A percentile compares a stretch with the other conserved stretches of the same genome.
Conservation (phyloP, 2,797 vertebrate species). For the Sebastolobus altivelis region DNA sequence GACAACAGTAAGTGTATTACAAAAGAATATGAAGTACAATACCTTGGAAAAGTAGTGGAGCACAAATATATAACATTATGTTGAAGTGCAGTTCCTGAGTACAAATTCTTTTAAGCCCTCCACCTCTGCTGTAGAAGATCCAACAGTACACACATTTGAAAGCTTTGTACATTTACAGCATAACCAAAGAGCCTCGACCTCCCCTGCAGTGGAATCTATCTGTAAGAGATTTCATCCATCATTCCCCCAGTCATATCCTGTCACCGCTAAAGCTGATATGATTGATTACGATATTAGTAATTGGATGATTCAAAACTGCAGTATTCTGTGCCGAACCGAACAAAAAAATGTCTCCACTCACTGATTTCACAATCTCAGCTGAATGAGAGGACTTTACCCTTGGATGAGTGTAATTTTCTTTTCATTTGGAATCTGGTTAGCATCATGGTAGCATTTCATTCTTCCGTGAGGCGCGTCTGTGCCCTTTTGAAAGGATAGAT, state of each 20-base stretch:
- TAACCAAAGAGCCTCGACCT: slow-evolving; percentile 47
- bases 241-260: slow-evolving; percentile 63
- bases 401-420: slow-evolving; percentile 69
- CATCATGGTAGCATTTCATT: slow-evolving; percentile 50
- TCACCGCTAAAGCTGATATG: slow-evolving; percentile 68
- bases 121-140: neutral
- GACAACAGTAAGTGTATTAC: no score
- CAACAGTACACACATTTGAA: slow-evolving; percentile 11
- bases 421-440: slow-evolving; percentile 62
- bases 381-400: slow-evolving; percentile 61
- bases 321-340: slow-evolving; percentile 35
- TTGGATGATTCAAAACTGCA: slow-evolving; percentile 65
- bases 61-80: neutral
- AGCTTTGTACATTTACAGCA: slow-evolving; percentile 34
- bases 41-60: no score
- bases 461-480: neutral
- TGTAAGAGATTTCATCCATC: slow-evolving; percentile 70
- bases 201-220: slow-evolving; percentile 53
- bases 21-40: neutral
- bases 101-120: neutral
- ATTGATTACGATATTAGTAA: slow-evolving; percentile 77
- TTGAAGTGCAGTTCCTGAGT: neutral
- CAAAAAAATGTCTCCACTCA: slow-evolving; percentile 25
- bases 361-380: slow-evolving; percentile 58
- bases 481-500: slow-evolving; percentile 54